Conservation (phyloP, 1,140 invertebrate species). For the Stenopsyche tienmushanensis region DNA sequence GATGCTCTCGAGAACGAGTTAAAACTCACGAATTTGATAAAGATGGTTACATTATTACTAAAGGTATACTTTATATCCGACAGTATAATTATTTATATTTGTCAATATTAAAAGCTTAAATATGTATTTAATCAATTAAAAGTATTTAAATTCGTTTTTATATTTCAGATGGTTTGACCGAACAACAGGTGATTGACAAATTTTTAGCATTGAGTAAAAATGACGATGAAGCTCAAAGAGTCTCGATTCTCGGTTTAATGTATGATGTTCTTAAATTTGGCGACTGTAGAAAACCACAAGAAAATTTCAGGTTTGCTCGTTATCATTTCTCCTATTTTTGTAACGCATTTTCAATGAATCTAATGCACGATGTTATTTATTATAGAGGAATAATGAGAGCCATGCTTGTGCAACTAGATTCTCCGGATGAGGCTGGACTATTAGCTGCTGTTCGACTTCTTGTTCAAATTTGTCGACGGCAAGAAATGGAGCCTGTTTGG, state of each 20-base stretch:
- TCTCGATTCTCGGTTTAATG: conserved; percentile 47
- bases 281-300: conserved; percentile 48
- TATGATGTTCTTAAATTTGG: conserved; percentile 55
- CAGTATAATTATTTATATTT: too few relatives aligned
- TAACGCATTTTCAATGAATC: too few relatives aligned
- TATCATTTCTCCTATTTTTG: background rate
- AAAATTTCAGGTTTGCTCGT: conserved; percentile 50
- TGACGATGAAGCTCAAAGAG: conserved; percentile 46
- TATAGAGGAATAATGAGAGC: conserved; percentile 62
- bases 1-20: conserved; percentile 46
- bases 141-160: background rate
- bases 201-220: conserved; percentile 47
- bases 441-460: conserved; percentile 75
- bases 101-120: too few relatives aligned
- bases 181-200: conserved; percentile 51
- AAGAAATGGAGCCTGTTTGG: conserved; percentile 74
- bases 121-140: background rate
- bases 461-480: conserved; percentile 76
- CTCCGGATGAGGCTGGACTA: conserved; percentile 66
- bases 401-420: conserved; percentile 70
- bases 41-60: conserved; percentile 53
- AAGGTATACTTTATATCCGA: conserved; percentile 47
- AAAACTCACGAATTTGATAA: conserved; percentile 53
- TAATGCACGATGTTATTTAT: conserved; percentile 10
- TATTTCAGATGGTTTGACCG: conserved; percentile 48